These are phyloP conservation scores for Luffia ferchaultella DNA, from an alignment of 2,888 invertebrate genomes.

Conservation along the genomic window DNA sequence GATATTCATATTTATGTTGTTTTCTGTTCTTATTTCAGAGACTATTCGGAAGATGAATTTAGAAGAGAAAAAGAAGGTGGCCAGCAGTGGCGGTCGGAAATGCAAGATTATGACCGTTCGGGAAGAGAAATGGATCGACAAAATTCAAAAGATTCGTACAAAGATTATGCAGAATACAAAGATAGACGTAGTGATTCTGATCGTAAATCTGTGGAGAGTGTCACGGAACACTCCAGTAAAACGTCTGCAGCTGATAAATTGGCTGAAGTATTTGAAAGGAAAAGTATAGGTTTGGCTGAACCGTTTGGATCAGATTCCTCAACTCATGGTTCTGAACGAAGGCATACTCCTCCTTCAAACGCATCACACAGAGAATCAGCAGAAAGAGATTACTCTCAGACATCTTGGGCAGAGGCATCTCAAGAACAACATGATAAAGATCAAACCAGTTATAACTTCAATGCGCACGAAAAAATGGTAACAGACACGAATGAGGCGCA, in stretches of 20 bases:
- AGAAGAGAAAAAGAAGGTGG: conserved; percentile 49
- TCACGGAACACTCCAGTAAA: conserved; percentile 41
- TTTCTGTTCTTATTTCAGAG: conserved; percentile 32
- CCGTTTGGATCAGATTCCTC: conserved; percentile 37
- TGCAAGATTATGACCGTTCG: conserved; percentile 56
- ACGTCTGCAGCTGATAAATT: conserved; percentile 52
- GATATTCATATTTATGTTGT: too few species aligned
- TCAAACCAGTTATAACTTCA: conserved; percentile 18
- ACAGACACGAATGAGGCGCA: conserved; percentile 21
- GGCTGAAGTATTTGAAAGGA: conserved; percentile 57
- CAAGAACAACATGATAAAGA: conserved; percentile 33
- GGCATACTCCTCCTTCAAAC: conserved; percentile 43
- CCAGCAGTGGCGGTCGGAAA: conserved; percentile 57
- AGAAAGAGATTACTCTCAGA: conserved; percentile 48
- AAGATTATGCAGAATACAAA: conserved; percentile 56
- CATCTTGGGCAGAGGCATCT: conserved; percentile 57
- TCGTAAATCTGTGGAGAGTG: conserved; percentile 41
- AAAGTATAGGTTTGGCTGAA: conserved; percentile 45
- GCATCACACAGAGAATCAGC: conserved; percentile 48
- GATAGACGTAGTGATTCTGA: conserved; percentile 57
- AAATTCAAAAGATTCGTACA: conserved; percentile 58
- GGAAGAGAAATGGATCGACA: conserved; percentile 52
- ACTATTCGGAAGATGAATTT: conserved; percentile 55
- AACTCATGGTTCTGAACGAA: conserved; percentile 54
- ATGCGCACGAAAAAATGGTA: conserved; percentile 27